Evolutionary conservation across 2,797 vertebrate genomes (phyloP).

Genomic region (Smutsia gigantea): DNA sequence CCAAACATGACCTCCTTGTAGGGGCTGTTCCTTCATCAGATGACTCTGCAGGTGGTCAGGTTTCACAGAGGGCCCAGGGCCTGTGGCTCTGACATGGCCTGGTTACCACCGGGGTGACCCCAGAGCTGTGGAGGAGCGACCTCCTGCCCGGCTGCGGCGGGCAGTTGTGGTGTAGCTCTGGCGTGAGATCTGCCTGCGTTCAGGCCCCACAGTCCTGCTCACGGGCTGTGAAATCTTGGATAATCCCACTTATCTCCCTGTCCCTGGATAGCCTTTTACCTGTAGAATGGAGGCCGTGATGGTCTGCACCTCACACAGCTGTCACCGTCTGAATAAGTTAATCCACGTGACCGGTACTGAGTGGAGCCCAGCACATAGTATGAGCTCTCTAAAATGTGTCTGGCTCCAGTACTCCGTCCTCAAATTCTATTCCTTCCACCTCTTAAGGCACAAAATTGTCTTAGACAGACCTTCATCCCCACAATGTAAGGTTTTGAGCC

Average conservation of each 20-base stretch:
- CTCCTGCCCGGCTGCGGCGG: background rate
- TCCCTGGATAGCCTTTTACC: background rate
- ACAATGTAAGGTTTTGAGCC: background rate
- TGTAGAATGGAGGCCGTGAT: background rate
- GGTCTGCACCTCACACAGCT: background rate
- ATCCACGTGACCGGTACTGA: rapidly evolving
- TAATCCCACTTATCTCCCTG: background rate
- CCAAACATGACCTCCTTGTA: rapidly evolving
- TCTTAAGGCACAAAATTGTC: background rate
- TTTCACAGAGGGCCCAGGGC: background rate
- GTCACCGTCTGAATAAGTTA: background rate
- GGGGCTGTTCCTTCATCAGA: background rate
- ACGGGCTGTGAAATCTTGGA: background rate
- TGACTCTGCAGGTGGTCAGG: background rate
- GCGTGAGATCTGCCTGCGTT: background rate
- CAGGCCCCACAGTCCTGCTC: background rate
- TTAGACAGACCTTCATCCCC: background rate
- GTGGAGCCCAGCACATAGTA: background rate
- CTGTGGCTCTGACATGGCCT: background rate
- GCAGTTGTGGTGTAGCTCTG: too few relatives aligned
- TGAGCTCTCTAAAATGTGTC: background rate
- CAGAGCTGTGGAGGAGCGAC: background rate
- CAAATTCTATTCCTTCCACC: background rate
- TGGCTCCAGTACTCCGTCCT: background rate
- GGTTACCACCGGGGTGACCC: background rate